Evolutionary conservation across 2,797 vertebrate species (phyloP).

Genomic region (Prunella strophiata): DNA sequence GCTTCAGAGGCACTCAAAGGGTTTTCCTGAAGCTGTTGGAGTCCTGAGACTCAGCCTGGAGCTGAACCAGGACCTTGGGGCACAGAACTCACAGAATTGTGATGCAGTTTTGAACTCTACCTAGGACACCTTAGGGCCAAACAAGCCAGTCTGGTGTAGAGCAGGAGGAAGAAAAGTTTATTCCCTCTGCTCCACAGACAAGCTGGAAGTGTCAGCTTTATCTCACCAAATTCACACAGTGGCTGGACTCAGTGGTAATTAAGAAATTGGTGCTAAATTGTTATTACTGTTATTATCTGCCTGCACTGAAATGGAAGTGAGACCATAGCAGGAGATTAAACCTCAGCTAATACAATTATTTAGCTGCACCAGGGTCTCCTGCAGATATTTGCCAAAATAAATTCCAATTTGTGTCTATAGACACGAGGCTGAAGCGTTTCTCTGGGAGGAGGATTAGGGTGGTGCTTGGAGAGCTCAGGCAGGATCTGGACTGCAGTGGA

Average conservation of each 20-base stretch:
- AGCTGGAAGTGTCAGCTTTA: background rate
- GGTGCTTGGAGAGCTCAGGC: constrained; percentile 13
- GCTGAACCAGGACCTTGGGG: background rate
- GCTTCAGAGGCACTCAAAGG: background rate
- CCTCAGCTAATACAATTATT: constrained; percentile 10
- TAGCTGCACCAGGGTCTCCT: background rate
- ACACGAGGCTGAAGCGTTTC: background rate
- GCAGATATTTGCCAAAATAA: constrained; percentile 32
- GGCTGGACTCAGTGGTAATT: background rate
- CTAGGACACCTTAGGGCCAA: background rate
- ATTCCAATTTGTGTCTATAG: background rate
- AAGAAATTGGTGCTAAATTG: constrained; percentile 16
- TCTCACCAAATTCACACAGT: background rate
- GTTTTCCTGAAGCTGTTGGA: background rate
- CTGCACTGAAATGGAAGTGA: background rate
- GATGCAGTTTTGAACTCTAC: background rate
- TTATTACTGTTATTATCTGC: background rate
- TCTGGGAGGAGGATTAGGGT: constrained; percentile 22
- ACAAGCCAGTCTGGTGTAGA: background rate
- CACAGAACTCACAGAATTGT: background rate
- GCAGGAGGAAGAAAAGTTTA: background rate
- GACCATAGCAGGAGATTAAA: background rate
- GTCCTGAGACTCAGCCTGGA: background rate
- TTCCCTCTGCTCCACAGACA: background rate
- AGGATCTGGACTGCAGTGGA: background rate